Percentiles rank a stretch among this genome's conserved stretches.
Evolutionary conservation across 2,797 vertebrate species (phyloP).

Genomic region (Sylvia borin): DNA sequence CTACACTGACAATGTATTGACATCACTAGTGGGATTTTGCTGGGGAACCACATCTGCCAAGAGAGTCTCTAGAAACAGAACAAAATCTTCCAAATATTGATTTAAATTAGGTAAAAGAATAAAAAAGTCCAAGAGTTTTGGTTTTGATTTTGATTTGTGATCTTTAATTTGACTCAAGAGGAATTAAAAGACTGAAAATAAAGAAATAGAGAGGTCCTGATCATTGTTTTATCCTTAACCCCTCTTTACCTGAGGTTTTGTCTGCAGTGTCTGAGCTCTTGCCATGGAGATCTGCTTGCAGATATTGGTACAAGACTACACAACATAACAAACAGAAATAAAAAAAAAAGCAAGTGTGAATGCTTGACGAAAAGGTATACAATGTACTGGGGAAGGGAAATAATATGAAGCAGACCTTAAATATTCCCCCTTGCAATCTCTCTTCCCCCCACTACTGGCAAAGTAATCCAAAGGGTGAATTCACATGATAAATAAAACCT

Average conservation of each 20-base stretch:
- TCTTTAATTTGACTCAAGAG: not conserved
- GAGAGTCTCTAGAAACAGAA: conserved; percentile 36
- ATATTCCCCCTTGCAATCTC: not conserved
- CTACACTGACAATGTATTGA: not conserved
- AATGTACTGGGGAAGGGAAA: conserved; percentile 48
- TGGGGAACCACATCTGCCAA: conserved; percentile 58
- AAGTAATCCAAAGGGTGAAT: not conserved
- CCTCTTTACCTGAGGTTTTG: conserved; percentile 85
- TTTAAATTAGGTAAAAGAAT: conserved; percentile 29
- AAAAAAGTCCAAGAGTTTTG: not conserved
- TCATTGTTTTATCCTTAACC: conserved; percentile 34
- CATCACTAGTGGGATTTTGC: not conserved
- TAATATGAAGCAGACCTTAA: conserved; percentile 42
- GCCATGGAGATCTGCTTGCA: conserved; percentile 92
- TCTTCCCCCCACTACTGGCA: not conserved
- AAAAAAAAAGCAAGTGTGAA: conserved; percentile 76
- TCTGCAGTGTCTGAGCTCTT: conserved; percentile 84
- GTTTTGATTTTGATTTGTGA: not conserved
- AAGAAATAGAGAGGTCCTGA: conserved; percentile 18
- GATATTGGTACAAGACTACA: conserved; percentile 94
- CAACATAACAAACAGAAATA: conserved; percentile 82
- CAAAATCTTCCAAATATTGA: conserved; percentile 23
- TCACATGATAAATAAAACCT: not conserved
- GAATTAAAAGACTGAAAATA: conserved; percentile 11
- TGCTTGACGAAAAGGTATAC: conserved; percentile 57